Evolutionary conservation across 2,888 invertebrate species (phyloP).

Genomic region (Synergus itoensis): DNA sequence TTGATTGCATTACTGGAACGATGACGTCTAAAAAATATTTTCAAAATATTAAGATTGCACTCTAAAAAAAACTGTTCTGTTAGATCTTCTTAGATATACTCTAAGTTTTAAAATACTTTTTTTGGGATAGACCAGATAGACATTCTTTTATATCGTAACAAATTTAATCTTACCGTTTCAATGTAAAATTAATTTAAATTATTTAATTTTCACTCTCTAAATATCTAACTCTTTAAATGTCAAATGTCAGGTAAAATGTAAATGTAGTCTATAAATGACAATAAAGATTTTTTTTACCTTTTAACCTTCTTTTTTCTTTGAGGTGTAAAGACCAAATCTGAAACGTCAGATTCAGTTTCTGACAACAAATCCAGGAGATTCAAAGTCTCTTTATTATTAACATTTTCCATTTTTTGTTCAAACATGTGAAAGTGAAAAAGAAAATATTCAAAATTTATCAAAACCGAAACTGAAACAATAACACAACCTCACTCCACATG

Average conservation of each 20-base stretch:
- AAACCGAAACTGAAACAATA: conserved; percentile 41
- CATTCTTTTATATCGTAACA: neutral
- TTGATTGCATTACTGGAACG: conserved; percentile 59
- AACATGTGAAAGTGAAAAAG: neutral
- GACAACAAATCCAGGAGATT: conserved; percentile 81
- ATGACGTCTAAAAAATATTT: conserved; percentile 61
- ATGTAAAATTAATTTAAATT: neutral
- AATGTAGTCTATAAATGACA: conserved; percentile 16
- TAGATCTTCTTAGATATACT: neutral
- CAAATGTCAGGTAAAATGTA: conserved; percentile 2
- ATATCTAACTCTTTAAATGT: too few species aligned
- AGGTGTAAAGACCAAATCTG: conserved; percentile 81
- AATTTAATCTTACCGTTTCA: neutral
- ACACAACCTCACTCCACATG: conserved; percentile 54
- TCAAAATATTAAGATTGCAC: neutral
- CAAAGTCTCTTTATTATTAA: conserved; percentile 82
- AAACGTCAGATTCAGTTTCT: conserved; percentile 82
- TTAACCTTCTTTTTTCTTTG: conserved; percentile 81
- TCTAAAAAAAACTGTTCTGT: neutral
- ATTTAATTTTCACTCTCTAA: too few species aligned
- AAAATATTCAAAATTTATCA: conserved; percentile 39
- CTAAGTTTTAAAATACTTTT: neutral
- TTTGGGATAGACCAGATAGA: too few species aligned
- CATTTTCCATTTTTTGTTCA: conserved; percentile 66
- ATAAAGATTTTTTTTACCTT: conserved; percentile 74